phyloP scores from a whole-genome alignment of 2,888 invertebrate genomes.

The Sabatieria punctata region DNA sequence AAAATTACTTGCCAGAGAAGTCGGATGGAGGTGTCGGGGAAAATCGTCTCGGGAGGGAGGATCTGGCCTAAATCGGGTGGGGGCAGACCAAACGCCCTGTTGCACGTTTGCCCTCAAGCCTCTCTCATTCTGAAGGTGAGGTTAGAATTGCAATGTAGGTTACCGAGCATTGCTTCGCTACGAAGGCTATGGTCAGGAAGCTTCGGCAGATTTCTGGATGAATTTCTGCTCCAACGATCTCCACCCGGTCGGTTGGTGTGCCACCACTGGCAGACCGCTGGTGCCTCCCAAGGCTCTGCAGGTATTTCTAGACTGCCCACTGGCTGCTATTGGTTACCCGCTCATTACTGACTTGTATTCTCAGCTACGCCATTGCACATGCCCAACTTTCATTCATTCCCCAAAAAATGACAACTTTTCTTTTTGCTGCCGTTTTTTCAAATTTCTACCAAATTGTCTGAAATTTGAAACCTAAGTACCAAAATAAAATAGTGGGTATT shows the following conservation, averaged over 20 bases:
- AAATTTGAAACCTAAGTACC: too few relatives aligned
- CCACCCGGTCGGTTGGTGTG: slow-evolving; percentile 97
- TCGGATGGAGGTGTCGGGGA: too few relatives aligned
- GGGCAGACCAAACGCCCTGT: too few relatives aligned
- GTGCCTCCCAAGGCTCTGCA: slow-evolving; percentile 52
- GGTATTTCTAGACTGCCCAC: neutral
- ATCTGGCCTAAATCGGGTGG: too few relatives aligned
- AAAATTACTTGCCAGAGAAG: too few relatives aligned
- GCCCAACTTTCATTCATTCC: neutral
- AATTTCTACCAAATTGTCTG: too few relatives aligned
- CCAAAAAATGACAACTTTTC: too few relatives aligned
- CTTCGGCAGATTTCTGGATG: slow-evolving; percentile 83
- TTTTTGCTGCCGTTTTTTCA: too few relatives aligned
- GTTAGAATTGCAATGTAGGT: slow-evolving; percentile 30
- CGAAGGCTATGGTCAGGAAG: slow-evolving; percentile 81
- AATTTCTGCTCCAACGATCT: slow-evolving; percentile 79
- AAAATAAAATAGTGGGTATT: neutral
- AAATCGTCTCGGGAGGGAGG: too few relatives aligned
- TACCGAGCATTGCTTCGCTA: slow-evolving; percentile 48
- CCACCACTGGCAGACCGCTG: slow-evolving; percentile 76
- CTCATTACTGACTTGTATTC: too few relatives aligned
- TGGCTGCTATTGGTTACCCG: neutral
- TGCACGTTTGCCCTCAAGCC: too few relatives aligned
- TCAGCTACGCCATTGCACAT: too few relatives aligned
- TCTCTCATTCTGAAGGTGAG: neutral